A percentile compares a stretch with the other conserved stretches of the same genome.
These are phyloP conservation scores for Tauraco hartlaubi DNA, from an alignment of 2,797 vertebrate species.

Conservation along the genomic window DNA sequence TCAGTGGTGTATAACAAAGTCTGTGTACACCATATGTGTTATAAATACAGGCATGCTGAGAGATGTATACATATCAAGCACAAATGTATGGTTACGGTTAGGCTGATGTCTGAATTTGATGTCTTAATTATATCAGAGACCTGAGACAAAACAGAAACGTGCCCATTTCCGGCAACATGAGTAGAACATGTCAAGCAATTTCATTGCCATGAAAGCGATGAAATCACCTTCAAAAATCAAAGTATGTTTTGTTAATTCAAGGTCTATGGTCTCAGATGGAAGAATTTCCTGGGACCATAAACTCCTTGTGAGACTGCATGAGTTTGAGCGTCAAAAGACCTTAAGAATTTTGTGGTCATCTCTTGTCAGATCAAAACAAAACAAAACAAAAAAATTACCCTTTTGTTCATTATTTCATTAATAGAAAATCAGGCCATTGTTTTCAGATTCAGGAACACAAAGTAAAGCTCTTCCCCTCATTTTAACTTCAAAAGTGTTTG, in stretches of 20 bases:
- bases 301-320: neutral
- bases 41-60: neutral
- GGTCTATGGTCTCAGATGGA: neutral
- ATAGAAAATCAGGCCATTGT: neutral
- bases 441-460: neutral
- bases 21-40: neutral
- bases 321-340: neutral
- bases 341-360: neutral
- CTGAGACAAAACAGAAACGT: neutral
- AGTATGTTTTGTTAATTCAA: neutral
- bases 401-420: neutral
- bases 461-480: neutral
- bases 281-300: neutral
- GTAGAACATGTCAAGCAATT: neutral
- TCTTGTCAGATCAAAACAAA: neutral
- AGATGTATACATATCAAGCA: neutral
- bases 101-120: neutral
- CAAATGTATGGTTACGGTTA: neutral
- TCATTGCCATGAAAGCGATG: neutral
- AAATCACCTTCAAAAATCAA: neutral
- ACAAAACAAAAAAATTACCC: neutral
- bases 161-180: neutral
- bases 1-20: neutral
- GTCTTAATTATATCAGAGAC: neutral
- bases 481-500: neutral